Conservation (phyloP, 2,797 vertebrate species). For the Psittacula derbiana region DNA sequence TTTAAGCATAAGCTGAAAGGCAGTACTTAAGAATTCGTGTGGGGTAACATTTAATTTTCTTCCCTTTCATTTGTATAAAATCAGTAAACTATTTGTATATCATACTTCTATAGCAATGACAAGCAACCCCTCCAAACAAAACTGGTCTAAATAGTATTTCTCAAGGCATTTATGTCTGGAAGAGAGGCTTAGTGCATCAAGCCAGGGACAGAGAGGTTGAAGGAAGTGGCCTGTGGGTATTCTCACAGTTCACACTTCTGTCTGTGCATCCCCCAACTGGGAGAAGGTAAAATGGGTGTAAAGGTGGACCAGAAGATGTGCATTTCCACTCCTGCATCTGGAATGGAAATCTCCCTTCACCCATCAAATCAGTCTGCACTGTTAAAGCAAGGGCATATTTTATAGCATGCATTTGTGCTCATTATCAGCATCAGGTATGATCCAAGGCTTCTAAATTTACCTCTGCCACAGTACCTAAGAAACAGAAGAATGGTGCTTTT, state of each 20-base stretch:
- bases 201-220: neutral
- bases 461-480: neutral
- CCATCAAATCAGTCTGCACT: neutral
- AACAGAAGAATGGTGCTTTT: neutral
- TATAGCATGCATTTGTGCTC: neutral
- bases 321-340: neutral
- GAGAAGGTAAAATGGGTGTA: neutral
- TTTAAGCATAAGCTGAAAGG: neutral
- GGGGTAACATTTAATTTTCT: neutral
- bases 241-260: neutral
- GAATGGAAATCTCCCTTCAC: neutral
- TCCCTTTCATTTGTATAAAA: neutral
- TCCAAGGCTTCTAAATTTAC: neutral
- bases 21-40: neutral
- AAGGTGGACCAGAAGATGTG: neutral
- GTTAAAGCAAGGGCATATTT: neutral
- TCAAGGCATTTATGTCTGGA: neutral
- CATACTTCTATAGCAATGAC: neutral
- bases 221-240: neutral
- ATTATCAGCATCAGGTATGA: neutral
- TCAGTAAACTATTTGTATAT: neutral
- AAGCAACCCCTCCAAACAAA: neutral
- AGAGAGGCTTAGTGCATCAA: neutral
- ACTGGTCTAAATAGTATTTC: neutral
- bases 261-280: rapidly evolving